Percentiles rank a stretch among this genome's conserved stretches.
Conservation (phyloP, 2,113 vertebrate species). For the Hippocampus guttulatus region DNA sequence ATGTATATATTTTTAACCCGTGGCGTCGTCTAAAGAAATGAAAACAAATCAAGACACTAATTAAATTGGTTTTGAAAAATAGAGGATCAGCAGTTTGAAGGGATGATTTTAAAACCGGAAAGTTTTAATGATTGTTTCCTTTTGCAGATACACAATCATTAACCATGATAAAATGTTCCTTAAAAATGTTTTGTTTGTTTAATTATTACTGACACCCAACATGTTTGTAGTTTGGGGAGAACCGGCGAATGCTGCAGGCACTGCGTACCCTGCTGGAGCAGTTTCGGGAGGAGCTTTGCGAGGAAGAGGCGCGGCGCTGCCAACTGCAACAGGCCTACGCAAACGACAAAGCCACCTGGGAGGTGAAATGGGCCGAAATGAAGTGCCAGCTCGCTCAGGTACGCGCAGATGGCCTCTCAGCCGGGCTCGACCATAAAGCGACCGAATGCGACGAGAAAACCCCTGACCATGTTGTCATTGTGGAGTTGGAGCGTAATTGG, state of each 20-base stretch:
- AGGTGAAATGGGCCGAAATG: constrained; percentile 84
- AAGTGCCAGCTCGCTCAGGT: constrained; percentile 87
- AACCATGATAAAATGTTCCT: too few species aligned
- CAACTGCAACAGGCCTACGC: constrained; percentile 86
- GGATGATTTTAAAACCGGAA: too few species aligned
- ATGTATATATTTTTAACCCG: too few species aligned
- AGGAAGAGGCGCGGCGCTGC: constrained; percentile 78
- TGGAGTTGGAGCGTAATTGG: not conserved
- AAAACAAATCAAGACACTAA: too few species aligned
- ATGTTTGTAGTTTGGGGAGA: constrained; percentile 78
- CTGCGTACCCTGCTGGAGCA: constrained; percentile 87
- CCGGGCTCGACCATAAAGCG: constrained; percentile 27
- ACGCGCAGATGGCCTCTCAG: constrained; percentile 57
- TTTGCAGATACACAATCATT: too few species aligned
- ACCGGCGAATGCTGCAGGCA: constrained; percentile 78
- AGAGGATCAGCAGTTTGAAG: too few species aligned
- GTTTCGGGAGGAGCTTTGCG: constrained; percentile 81
- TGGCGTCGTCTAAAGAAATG: too few species aligned
- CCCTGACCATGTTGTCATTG: constrained; percentile 39
- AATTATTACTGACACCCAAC: not conserved
- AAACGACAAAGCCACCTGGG: constrained; percentile 88
- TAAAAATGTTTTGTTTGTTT: not conserved
- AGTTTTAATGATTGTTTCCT: too few species aligned
- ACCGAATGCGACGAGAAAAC: constrained; percentile 33
- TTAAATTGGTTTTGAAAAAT: too few species aligned